Evolutionary conservation across 2,888 invertebrate species (phyloP).

Genomic region (Tipula confusa): DNA sequence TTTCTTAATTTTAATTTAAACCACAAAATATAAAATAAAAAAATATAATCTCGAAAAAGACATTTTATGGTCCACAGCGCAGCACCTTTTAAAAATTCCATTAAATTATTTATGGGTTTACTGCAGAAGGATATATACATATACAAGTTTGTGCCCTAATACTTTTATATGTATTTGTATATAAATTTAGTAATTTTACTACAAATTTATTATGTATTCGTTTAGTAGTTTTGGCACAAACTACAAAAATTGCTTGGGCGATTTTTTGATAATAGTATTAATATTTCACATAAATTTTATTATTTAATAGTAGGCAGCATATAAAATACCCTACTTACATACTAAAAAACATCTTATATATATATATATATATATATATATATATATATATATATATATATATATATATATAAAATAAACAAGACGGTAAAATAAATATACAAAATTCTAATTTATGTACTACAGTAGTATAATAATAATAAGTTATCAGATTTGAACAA

Average conservation of each 20-base stretch:
- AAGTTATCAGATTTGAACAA: neutral
- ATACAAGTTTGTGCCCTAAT: neutral
- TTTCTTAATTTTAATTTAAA: no score
- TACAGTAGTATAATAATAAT: neutral
- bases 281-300: neutral
- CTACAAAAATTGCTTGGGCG: neutral
- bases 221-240: neutral
- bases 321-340: neutral
- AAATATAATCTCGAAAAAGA: neutral
- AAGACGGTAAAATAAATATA: neutral
- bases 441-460: conserved; percentile 12
- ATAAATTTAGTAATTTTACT: neutral
- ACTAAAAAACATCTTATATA: neutral
- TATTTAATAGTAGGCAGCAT: neutral
- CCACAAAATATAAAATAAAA: no score
- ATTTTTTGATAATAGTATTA: neutral
- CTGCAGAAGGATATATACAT: neutral
- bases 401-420: neutral
- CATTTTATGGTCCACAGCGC: neutral
- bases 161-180: neutral
- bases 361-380: neutral
- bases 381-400: neutral
- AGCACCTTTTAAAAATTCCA: neutral
- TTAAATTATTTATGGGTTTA: neutral
- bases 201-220: neutral